phyloP scores from a whole-genome alignment of 2,797 vertebrate species.

The Borostomias antarcticus region DNA sequence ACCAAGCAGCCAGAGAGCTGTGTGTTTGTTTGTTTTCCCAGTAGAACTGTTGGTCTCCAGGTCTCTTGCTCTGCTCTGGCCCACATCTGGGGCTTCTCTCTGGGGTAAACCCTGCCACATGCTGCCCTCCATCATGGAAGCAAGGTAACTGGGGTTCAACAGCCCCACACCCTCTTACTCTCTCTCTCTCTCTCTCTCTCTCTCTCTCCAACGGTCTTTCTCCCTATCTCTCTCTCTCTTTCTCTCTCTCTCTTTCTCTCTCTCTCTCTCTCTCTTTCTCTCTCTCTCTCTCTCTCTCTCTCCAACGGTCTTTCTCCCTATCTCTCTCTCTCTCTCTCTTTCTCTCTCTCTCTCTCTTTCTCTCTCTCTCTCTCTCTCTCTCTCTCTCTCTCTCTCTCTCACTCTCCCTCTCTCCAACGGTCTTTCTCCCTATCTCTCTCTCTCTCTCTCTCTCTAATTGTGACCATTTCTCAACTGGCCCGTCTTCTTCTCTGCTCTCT shows the following conservation, averaged over 20 bases:
- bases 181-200: neutral
- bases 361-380: slow-evolving; percentile 4
- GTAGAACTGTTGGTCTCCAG: slow-evolving; percentile 55
- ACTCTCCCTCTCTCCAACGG: slow-evolving; percentile 7
- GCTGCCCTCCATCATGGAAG: slow-evolving; percentile 49
- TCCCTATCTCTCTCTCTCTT: neutral
- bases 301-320: no score
- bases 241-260: neutral
- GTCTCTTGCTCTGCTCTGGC: slow-evolving; percentile 56
- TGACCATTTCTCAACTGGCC: neutral
- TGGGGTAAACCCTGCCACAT: slow-evolving; percentile 46
- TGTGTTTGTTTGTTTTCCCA: slow-evolving; percentile 61
- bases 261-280: slow-evolving; percentile 8
- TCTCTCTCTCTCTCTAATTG: slow-evolving; percentile 8
- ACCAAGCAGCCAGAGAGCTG: slow-evolving; percentile 30
- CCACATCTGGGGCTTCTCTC: slow-evolving; percentile 61
- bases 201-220: neutral
- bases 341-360: slow-evolving; percentile 4
- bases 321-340: slow-evolving; percentile 5
- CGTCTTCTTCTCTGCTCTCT: neutral
- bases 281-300: slow-evolving; percentile 2
- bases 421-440: slow-evolving; percentile 5
- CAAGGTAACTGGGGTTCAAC: slow-evolving; percentile 24
- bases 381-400: slow-evolving; percentile 3
- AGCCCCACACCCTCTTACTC: neutral